A percentile compares a stretch with the other conserved stretches of the same genome.
These are phyloP conservation scores for Drosophila anomalipes DNA, from an alignment of 2,888 invertebrate genomes.

Conservation along the genomic window DNA sequence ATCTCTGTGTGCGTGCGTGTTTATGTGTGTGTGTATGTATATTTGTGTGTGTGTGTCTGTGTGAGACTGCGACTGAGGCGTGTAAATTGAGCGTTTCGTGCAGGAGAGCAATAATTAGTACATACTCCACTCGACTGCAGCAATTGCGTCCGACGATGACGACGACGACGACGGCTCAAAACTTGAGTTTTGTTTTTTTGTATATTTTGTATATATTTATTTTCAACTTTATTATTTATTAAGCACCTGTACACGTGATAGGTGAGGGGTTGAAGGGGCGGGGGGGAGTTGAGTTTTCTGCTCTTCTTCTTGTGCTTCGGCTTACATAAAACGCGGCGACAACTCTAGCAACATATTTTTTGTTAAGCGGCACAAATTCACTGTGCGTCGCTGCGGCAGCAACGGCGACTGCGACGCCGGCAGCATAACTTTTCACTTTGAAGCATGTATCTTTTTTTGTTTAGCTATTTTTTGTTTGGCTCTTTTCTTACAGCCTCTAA, in stretches of 20 bases:
- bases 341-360: constrained; percentile 65
- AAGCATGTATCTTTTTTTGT: constrained; percentile 53
- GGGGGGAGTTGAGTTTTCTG: background rate
- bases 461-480: constrained; percentile 18
- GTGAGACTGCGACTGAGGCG: constrained; percentile 58
- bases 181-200: constrained; percentile 33
- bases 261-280: constrained; percentile 15
- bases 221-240: constrained; percentile 23
- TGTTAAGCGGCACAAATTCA: constrained; percentile 64
- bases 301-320: constrained; percentile 33
- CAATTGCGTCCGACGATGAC: constrained; percentile 46
- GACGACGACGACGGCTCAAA: constrained; percentile 32
- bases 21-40: constrained; percentile 21
- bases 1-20: constrained; percentile 11
- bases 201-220: constrained; percentile 16
- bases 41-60: constrained; percentile 17
- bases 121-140: constrained; percentile 63
- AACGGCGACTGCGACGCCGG: constrained; percentile 58
- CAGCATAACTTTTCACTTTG: constrained; percentile 66
- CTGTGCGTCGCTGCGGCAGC: constrained; percentile 50
- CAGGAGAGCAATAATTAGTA: constrained; percentile 70
- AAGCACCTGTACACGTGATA: constrained; percentile 56
- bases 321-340: constrained; percentile 63
- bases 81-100: constrained; percentile 71
- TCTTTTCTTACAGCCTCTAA: constrained; percentile 10